phyloP scores from a whole-genome alignment of 1,140 invertebrate genomes.

The Drosophila ficusphila region DNA sequence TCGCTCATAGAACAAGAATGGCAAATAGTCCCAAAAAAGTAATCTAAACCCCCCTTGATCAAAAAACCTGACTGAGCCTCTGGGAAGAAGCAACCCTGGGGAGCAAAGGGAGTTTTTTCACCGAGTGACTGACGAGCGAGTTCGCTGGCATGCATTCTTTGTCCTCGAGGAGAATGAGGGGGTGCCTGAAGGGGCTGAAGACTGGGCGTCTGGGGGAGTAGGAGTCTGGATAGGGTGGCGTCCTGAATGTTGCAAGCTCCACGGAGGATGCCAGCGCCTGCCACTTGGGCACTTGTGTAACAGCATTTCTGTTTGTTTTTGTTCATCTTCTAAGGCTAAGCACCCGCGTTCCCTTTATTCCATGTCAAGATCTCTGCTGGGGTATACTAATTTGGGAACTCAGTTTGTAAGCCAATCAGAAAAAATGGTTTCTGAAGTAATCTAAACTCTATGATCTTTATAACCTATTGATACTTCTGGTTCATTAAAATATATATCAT shows the following conservation, averaged over 20 bases:
- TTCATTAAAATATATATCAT: not conserved
- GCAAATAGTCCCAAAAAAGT: too few species aligned
- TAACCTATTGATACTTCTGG: too few species aligned
- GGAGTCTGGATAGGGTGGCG: slow-evolving; percentile 19
- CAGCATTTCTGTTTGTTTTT: slow-evolving; percentile 67
- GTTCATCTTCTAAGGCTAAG: slow-evolving; percentile 51
- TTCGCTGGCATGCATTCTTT: slow-evolving; percentile 49
- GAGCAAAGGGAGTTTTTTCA: slow-evolving; percentile 34
- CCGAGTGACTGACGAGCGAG: slow-evolving; percentile 47
- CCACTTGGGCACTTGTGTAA: slow-evolving; percentile 57
- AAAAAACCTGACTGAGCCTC: not conserved
- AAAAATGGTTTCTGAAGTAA: not conserved
- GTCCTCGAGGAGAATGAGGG: not conserved
- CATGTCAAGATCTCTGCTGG: slow-evolving; percentile 13
- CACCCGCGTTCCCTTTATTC: slow-evolving; percentile 16
- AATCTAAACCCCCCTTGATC: not conserved
- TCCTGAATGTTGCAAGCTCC: slow-evolving; percentile 36
- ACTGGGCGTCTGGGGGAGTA: slow-evolving; percentile 2
- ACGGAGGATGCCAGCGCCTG: slow-evolving; percentile 48
- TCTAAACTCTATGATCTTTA: too few species aligned
- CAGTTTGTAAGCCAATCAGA: not conserved
- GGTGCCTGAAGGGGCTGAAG: not conserved
- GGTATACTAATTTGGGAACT: slow-evolving; percentile 1
- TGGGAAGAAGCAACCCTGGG: slow-evolving; percentile 19
- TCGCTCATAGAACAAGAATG: too few species aligned